Conservation (phyloP, 2,888 invertebrate species). For the Netelia melanura region DNA sequence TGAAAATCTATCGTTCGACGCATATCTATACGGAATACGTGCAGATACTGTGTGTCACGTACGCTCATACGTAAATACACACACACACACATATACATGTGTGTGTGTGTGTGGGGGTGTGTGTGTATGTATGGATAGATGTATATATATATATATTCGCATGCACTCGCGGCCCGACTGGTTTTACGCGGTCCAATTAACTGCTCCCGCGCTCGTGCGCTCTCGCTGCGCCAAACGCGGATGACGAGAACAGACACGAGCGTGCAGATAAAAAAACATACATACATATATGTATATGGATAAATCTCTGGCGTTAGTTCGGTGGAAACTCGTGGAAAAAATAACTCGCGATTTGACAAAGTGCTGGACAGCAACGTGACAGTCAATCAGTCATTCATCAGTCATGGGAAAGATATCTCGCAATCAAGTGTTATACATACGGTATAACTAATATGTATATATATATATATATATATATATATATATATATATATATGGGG, state of each 20-base stretch:
- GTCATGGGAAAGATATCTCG: conserved; percentile 37
- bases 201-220: conserved; percentile 40
- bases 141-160: not conserved
- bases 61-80: not conserved
- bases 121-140: too few species aligned
- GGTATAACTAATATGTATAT: not conserved
- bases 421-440: conserved; percentile 34
- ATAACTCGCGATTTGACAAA: conserved; percentile 63
- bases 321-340: conserved; percentile 36
- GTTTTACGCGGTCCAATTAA: conserved; percentile 68
- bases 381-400: conserved; percentile 49
- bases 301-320: conserved; percentile 8
- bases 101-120: too few species aligned
- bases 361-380: conserved; percentile 51
- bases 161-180: conserved; percentile 51
- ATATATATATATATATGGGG: not conserved
- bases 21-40: conserved; percentile 5
- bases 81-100: too few species aligned
- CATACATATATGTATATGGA: too few species aligned
- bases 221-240: conserved; percentile 22
- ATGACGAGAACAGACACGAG: conserved; percentile 22
- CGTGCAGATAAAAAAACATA: conserved; percentile 12
- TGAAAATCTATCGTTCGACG: not conserved
- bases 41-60: conserved; percentile 20
- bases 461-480: not conserved